Percentiles rank a stretch among this genome's conserved stretches.
phyloP scores from a whole-genome alignment of 2,888 invertebrate species.

The Bedellia somnulentella region DNA sequence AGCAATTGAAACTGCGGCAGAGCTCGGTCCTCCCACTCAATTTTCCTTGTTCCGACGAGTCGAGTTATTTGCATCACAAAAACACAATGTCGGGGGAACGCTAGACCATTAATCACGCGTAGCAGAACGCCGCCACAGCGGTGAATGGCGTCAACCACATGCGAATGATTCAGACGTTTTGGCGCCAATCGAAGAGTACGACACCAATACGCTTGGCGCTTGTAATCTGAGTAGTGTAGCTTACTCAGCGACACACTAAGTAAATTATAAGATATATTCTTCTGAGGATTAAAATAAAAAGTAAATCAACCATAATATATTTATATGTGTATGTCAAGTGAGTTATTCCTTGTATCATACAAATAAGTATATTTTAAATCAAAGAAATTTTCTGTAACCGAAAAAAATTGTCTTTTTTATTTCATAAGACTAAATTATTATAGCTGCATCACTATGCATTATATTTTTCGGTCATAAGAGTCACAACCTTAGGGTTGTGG shows the following conservation, averaged over 20 bases:
- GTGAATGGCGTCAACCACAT: conserved; percentile 50
- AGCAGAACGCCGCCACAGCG: conserved; percentile 19
- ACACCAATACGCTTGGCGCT: neutral
- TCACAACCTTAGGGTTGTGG: too few relatives aligned
- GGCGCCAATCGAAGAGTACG: conserved; percentile 14
- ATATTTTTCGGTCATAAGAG: too few relatives aligned
- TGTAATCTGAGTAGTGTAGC: conserved; percentile 47
- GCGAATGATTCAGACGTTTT: conserved; percentile 48
- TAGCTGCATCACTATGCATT: too few relatives aligned
- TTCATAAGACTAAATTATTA: too few relatives aligned
- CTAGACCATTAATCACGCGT: conserved; percentile 52
- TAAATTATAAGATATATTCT: too few relatives aligned
- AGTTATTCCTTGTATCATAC: too few relatives aligned
- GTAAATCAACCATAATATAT: too few relatives aligned
- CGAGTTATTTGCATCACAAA: conserved; percentile 61
- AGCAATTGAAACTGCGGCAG: conserved; percentile 57
- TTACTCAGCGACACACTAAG: conserved; percentile 10
- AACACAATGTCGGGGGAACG: conserved; percentile 56
- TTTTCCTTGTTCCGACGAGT: conserved; percentile 57
- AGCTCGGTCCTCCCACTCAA: conserved; percentile 52
- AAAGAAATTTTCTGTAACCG: too few relatives aligned
- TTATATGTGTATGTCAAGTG: too few relatives aligned
- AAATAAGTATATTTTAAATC: too few relatives aligned
- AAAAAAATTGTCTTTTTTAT: too few relatives aligned
- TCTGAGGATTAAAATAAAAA: too few relatives aligned